These are phyloP conservation scores for Dromococcyx pavoninus DNA, from an alignment of 2,797 vertebrate species.

Conservation along the genomic window DNA sequence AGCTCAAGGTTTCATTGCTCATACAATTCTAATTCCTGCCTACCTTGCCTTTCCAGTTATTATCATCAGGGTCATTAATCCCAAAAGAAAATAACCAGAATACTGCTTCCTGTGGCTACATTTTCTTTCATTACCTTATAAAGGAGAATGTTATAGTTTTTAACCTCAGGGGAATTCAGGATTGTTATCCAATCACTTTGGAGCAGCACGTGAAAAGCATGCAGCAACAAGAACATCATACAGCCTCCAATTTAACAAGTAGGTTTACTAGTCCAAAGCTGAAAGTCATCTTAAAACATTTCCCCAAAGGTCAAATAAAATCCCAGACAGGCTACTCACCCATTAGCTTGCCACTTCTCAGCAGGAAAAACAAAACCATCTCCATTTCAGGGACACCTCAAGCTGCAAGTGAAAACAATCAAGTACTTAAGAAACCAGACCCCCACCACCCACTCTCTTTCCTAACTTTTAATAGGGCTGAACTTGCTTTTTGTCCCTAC, in stretches of 20 bases:
- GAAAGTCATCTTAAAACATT: background rate
- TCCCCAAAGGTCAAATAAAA: background rate
- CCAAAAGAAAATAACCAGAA: background rate
- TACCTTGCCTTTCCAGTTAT: background rate
- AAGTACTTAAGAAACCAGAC: accelerated
- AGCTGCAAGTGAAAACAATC: background rate
- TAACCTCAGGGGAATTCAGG: background rate
- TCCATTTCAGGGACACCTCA: accelerated
- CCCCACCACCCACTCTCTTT: no score
- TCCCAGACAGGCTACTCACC: background rate
- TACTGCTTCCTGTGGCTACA: background rate
- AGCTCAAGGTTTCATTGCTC: background rate
- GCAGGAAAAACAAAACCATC: accelerated
- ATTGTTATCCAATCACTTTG: background rate
- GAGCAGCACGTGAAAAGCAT: background rate
- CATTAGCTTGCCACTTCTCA: background rate
- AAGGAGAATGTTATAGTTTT: background rate
- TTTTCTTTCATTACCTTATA: background rate
- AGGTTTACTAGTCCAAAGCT: background rate
- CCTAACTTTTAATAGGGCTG: background rate
- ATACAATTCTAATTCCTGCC: background rate
- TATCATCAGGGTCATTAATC: background rate
- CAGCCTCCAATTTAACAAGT: background rate
- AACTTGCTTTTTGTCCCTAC: background rate
- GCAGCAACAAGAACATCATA: background rate